These are phyloP conservation scores for Agelaius tricolor DNA, from an alignment of 2,113 vertebrate species.

Conservation along the genomic window DNA sequence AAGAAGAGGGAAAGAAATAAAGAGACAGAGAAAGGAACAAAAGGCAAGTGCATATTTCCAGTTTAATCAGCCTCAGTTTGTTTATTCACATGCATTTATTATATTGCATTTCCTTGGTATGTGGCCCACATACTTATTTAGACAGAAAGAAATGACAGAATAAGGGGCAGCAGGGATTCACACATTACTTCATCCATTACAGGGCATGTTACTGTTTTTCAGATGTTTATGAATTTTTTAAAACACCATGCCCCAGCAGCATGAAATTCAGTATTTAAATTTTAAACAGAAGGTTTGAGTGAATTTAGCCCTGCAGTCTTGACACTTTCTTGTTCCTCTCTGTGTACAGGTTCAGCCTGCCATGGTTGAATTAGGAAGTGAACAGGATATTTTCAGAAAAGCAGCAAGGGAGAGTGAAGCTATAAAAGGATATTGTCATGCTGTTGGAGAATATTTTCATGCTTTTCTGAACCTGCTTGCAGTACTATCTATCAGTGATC, in stretches of 20 bases:
- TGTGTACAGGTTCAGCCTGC: not conserved
- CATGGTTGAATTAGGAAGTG: not conserved
- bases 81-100: not conserved
- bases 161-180: not conserved
- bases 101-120: not conserved
- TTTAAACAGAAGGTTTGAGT: slow-evolving; percentile 28
- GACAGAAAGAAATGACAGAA: not conserved
- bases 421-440: not conserved
- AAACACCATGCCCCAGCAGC: not conserved
- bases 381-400: not conserved
- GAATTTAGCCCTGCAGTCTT: not conserved
- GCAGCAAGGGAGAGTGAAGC: not conserved
- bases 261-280: slow-evolving; percentile 29
- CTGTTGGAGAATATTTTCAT: not conserved
- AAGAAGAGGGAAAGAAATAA: not conserved
- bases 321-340: not conserved
- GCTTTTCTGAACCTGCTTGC: not conserved
- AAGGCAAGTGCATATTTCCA: not conserved
- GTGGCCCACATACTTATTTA: not conserved
- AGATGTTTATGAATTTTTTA: slow-evolving; percentile 42
- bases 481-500: not conserved
- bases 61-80: not conserved
- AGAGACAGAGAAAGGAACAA: not conserved
- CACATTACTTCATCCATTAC: not conserved
- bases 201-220: not conserved